Evolutionary conservation across 37 sponge, comb jelly and placozoan species (phyloP), one percentile per base, ranked within the genome.

Genomic region (Agelas oroides): DNA sequence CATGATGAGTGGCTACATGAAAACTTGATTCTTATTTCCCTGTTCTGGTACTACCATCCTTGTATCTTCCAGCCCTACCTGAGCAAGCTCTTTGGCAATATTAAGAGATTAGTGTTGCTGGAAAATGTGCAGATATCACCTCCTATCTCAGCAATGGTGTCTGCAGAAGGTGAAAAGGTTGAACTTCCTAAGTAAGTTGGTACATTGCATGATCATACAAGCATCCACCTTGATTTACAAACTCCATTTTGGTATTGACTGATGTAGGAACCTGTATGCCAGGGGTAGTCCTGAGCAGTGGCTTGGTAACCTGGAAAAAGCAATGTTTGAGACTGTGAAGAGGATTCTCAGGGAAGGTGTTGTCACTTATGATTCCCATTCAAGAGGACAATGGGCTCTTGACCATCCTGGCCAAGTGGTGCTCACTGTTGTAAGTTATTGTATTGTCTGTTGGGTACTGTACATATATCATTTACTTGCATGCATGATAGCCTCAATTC

Each of bases 131-230:
- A 82, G 1, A 52, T 31, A n/a, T 53, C 88, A 30, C 62, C 89
- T 30, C 68, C 71, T 55, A 78, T 88, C 33, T 35, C 71, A n/a
- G 86, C 82, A 6, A 66, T 94, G 69, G 72, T 94, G 53, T 94
- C 95, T 24, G 68, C 74, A 23, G 95, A 94, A 65, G 91, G 84
- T 13, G 95, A 94, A 67, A 84, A 40, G 31, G 33, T 94, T 24
- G 57, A 89, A 57, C 84, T 94, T 1, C 28, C 33, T 37, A 81
- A 73, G 84, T 91, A 75, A 71, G 85, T 28, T n/a, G 20, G n/a
- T n/a, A n/a, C n/a, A n/a, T n/a, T n/a, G n/a, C n/a, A n/a, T n/a
- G n/a, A n/a, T n/a, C n/a, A n/a, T n/a, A n/a, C n/a, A n/a, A n/a
- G n/a, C n/a, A n/a, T n/a, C n/a, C n/a, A n/a, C n/a, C n/a, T n/a